A percentile compares a stretch with the other conserved stretches of the same genome.
Evolutionary conservation across 2,797 vertebrate genomes (phyloP).

Genomic region (Rhynchotus rufescens): DNA sequence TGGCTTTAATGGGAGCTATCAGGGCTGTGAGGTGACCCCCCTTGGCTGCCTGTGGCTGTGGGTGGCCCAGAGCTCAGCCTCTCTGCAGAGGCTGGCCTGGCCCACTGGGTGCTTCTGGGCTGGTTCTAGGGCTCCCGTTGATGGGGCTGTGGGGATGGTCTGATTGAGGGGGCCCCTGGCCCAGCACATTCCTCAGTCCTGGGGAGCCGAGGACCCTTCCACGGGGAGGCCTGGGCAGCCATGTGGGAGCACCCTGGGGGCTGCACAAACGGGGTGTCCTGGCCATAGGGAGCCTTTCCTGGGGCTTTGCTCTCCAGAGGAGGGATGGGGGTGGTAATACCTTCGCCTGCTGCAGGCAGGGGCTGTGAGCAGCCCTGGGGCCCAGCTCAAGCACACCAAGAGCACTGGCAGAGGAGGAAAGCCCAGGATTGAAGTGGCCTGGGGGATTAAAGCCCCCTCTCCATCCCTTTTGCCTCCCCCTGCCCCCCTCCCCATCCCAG

Average conservation of each 20-base stretch:
- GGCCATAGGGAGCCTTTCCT: background rate
- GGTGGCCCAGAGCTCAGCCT: background rate
- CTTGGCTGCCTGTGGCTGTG: background rate
- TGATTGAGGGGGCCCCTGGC: background rate
- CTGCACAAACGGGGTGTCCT: background rate
- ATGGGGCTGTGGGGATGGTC: too few relatives aligned
- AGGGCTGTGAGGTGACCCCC: background rate
- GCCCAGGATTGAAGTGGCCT: background rate
- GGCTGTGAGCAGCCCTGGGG: fast-evolving
- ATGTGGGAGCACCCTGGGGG: background rate
- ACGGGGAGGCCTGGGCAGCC: too few relatives aligned
- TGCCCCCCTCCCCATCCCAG: background rate
- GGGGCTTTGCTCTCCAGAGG: too few relatives aligned
- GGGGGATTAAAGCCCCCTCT: fast-evolving
- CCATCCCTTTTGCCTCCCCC: too few relatives aligned
- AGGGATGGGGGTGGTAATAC: background rate
- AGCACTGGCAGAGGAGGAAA: background rate
- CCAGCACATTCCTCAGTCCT: background rate
- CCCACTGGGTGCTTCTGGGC: background rate
- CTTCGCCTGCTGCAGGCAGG: background rate
- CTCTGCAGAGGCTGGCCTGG: fast-evolving
- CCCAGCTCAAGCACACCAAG: background rate
- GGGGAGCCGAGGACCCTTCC: background rate
- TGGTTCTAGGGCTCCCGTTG: background rate
- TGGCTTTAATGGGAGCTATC: too few relatives aligned